Conservation (phyloP, 2,797 vertebrate genomes). For the Spea hammondii region DNA sequence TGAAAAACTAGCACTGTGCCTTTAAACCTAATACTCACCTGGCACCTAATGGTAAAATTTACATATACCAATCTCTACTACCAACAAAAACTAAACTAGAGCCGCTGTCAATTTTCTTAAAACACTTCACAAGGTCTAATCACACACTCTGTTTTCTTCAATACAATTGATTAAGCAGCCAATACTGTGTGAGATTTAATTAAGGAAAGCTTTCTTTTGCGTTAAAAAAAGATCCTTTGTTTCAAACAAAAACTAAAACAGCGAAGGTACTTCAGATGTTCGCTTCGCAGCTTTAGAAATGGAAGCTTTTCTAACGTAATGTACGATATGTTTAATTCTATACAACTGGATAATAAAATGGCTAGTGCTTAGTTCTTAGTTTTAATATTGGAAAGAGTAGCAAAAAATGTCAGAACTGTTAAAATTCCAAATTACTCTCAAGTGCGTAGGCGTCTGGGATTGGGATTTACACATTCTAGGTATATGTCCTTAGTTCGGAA, state of each 20-base stretch:
- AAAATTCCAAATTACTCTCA: too few relatives aligned
- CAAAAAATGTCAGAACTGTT: too few relatives aligned
- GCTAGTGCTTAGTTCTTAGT: too few relatives aligned
- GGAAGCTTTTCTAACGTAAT: not conserved
- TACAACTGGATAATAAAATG: too few relatives aligned
- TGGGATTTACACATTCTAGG: too few relatives aligned
- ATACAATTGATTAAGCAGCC: slow-evolving; percentile 57
- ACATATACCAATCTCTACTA: slow-evolving; percentile 6
- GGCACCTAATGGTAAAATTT: not conserved
- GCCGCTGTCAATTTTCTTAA: slow-evolving; percentile 44
- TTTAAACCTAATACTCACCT: not conserved
- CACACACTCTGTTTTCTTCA: slow-evolving; percentile 53
- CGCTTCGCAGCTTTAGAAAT: slow-evolving; percentile 29
- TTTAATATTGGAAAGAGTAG: too few relatives aligned
- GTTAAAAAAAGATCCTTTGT: slow-evolving; percentile 43
- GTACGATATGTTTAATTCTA: not conserved
- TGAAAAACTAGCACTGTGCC: too few relatives aligned
- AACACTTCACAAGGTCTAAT: slow-evolving; percentile 56
- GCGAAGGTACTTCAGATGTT: slow-evolving; percentile 36
- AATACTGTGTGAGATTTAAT: slow-evolving; percentile 56
- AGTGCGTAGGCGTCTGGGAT: too few relatives aligned
- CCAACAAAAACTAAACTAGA: slow-evolving; percentile 43
- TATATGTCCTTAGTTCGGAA: too few relatives aligned
- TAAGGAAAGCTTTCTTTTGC: slow-evolving; percentile 55
- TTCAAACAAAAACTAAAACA: slow-evolving; percentile 35